Base-by-base conservation (phyloP, 2,113 vertebrate species). In the Stegastes partitus region DNA sequence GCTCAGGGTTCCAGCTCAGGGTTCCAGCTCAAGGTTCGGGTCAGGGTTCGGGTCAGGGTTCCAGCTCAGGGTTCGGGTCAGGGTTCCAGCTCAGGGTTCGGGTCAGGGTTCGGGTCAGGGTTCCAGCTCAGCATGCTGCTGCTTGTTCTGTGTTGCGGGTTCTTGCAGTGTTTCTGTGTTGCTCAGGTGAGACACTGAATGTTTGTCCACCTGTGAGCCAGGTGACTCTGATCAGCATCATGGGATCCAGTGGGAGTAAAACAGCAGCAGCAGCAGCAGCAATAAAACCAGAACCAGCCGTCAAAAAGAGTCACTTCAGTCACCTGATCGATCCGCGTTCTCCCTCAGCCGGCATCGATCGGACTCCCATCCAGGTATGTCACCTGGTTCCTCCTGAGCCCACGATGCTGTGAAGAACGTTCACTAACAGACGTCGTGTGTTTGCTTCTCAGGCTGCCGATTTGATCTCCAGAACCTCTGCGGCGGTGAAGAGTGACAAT, bases 251-350 rank as follows among this genome's bases (percentile, higher is more conserved):
- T 2, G 95, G 96, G 56, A 97, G 97, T 67, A 93, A 94, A 83
- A 84, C 91, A 4, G 58, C 44, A 18, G 85, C 95, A 4, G 82
- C 91, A 4, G 58, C 44, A 18, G 85, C 95, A 4, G 82, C 91
- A 0, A 72, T 81, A 8, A 95, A 94, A 37, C 89, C 90, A 7
- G 87, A 93, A 2, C 75, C 83, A 0, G 45, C 59, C 1, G 12
- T 93, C 14, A 93, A 84, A 72, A 94, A 94, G 77, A 87, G 59
- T 2, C 94, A 86, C 22, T 57, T 96, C 28, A 71, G 83, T 0
- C 90, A 91, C 0, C 91, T 97, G 11, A 68, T 86, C 0, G 98
- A 98, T 64, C 98, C 97, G 5, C 96, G 97, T 9, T 99, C 97
- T 11, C 97, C 97, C 0, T 96, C 94, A 3, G 77, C 85, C 0